phyloP scores from a whole-genome alignment of 1,140 invertebrate genomes.

The Bradysia coprophila region DNA sequence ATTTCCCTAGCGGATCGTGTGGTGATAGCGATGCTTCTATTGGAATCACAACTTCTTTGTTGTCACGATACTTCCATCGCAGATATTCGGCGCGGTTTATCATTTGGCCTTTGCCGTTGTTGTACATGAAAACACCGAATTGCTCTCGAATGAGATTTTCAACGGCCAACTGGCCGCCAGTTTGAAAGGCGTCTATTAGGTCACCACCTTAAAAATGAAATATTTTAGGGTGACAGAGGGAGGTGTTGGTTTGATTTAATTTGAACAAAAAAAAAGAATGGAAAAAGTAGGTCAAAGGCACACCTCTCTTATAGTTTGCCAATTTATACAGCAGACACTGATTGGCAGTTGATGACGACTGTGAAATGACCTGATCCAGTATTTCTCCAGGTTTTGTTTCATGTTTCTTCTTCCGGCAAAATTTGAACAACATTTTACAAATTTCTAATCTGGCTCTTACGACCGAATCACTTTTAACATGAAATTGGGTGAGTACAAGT shows the following conservation, averaged over 20 bases:
- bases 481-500: too few relatives aligned
- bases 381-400: constrained; percentile 34
- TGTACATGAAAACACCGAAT: constrained; percentile 77
- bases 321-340: constrained; percentile 71
- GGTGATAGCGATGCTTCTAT: constrained; percentile 61
- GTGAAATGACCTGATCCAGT: constrained; percentile 69
- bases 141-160: constrained; percentile 76
- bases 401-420: constrained; percentile 18
- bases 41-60: constrained; percentile 60
- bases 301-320: constrained; percentile 76
- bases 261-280: too few relatives aligned
- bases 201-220: constrained; percentile 41
- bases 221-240: too few relatives aligned
- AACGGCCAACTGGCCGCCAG: constrained; percentile 58
- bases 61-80: constrained; percentile 81
- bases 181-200: constrained; percentile 65
- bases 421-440: constrained; percentile 15
- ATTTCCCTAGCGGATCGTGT: constrained; percentile 67
- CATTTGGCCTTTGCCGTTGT: constrained; percentile 65
- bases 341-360: constrained; percentile 61
- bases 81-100: constrained; percentile 83
- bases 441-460: too few relatives aligned
- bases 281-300: too few relatives aligned
- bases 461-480: too few relatives aligned
- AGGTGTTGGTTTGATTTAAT: too few relatives aligned